These are phyloP conservation scores for Gymnorhina tibicen DNA, from an alignment of 2,113 vertebrate genomes.

Conservation along the genomic window DNA sequence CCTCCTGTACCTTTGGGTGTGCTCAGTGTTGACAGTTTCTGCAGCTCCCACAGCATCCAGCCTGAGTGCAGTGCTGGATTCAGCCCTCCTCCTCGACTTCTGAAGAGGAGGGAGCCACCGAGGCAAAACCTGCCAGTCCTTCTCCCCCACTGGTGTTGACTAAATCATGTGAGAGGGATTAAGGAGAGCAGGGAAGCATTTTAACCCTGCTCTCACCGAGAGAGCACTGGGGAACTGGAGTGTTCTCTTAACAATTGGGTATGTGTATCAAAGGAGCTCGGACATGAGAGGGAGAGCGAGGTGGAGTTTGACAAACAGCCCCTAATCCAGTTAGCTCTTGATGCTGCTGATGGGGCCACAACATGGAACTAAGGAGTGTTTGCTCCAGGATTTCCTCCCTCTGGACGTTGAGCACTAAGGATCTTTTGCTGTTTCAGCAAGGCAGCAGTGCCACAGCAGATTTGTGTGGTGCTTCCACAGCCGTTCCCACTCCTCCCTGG, in stretches of 20 bases:
- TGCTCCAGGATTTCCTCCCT: neutral
- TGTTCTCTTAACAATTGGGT: neutral
- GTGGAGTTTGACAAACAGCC: neutral
- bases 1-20: neutral
- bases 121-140: neutral
- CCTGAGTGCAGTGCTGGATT: neutral
- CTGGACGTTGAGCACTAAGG: fast-evolving
- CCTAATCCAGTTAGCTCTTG: constrained; percentile 5
- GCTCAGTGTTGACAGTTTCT: neutral
- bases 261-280: neutral
- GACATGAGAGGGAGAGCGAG: neutral
- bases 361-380: neutral
- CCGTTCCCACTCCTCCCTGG: neutral
- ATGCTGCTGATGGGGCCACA: neutral
- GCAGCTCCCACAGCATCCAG: neutral
- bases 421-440: neutral
- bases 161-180: constrained; percentile 27
- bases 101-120: neutral
- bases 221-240: neutral
- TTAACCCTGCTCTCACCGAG: neutral
- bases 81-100: neutral
- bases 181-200: neutral
- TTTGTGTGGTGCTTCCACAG: neutral
- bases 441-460: neutral
- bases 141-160: neutral